Conservation (phyloP, 2,797 vertebrate species). For the Fistularia commersonii region DNA sequence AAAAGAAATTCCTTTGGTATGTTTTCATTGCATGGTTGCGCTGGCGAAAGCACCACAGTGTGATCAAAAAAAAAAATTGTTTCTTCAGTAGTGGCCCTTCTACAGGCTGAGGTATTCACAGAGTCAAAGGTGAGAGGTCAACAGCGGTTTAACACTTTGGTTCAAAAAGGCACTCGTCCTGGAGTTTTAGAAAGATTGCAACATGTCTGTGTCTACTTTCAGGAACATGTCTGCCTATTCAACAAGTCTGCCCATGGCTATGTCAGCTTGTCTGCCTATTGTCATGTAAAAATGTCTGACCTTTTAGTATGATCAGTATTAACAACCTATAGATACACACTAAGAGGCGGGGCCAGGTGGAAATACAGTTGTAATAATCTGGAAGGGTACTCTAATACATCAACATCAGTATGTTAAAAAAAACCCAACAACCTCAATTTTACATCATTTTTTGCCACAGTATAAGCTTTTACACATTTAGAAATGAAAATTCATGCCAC, state of each 20-base stretch:
- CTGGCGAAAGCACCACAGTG: conserved; percentile 97
- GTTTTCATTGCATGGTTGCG: conserved; percentile 98
- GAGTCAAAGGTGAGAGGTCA: conserved; percentile 97
- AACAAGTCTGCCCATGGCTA: conserved; percentile 59
- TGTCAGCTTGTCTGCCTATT: conserved; percentile 56
- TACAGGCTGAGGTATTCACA: conserved; percentile 99
- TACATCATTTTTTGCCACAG: conserved; percentile 1
- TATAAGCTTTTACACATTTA: conserved; percentile 2
- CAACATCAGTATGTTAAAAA: background rate
- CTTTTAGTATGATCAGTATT: conserved; percentile 31
- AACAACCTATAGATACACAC: conserved; percentile 53
- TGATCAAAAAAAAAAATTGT: conserved; percentile 78
- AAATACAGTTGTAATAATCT: conserved; percentile 11
- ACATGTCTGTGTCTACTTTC: conserved; percentile 77
- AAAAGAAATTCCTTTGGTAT: conserved; percentile 94
- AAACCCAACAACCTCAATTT: conserved; percentile 5
- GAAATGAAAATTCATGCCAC: background rate
- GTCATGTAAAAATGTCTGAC: conserved; percentile 59
- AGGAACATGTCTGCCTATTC: conserved; percentile 69
- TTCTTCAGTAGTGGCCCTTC: conserved; percentile 94
- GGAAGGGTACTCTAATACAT: too few relatives aligned
- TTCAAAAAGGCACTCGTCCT: conserved; percentile 99
- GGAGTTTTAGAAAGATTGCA: conserved; percentile 93
- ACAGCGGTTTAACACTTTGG: conserved; percentile 99
- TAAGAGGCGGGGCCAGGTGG: conserved; percentile 25